phyloP scores from a whole-genome alignment of 2,113 vertebrate species.

The Irena cyanogastra region DNA sequence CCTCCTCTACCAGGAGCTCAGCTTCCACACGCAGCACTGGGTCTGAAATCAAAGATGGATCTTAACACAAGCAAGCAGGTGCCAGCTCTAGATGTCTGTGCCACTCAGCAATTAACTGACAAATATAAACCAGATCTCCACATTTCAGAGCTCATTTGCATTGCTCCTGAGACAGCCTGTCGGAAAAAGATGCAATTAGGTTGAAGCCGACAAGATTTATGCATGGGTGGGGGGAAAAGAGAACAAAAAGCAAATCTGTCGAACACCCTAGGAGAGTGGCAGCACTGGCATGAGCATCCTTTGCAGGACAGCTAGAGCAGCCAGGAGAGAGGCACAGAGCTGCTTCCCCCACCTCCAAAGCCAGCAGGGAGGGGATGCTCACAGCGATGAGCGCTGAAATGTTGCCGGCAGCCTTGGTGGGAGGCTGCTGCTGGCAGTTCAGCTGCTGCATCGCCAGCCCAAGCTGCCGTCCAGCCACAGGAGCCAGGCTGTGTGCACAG shows the following conservation, averaged over 20 bases:
- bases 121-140: conserved; percentile 50
- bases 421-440: background rate
- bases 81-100: conserved; percentile 1
- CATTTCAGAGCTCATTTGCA: conserved; percentile 54
- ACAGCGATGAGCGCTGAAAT: background rate
- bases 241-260: background rate
- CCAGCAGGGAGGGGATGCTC: background rate
- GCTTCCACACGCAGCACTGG: background rate
- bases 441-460: background rate
- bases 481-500: background rate
- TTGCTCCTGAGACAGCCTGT: conserved; percentile 43
- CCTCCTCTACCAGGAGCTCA: background rate
- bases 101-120: conserved; percentile 33
- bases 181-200: conserved; percentile 13
- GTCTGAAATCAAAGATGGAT: conserved; percentile 22
- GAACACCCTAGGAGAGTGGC: background rate
- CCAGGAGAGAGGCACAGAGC: background rate
- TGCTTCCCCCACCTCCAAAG: background rate
- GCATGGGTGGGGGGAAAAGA: background rate
- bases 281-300: background rate
- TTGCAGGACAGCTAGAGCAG: background rate
- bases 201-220: conserved; percentile 1
- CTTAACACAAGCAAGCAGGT: conserved; percentile 1
- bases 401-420: background rate
- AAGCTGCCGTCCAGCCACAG: background rate